phyloP scores from a whole-genome alignment of 2,113 vertebrate species.

The Phalacrocorax brasilianus region DNA sequence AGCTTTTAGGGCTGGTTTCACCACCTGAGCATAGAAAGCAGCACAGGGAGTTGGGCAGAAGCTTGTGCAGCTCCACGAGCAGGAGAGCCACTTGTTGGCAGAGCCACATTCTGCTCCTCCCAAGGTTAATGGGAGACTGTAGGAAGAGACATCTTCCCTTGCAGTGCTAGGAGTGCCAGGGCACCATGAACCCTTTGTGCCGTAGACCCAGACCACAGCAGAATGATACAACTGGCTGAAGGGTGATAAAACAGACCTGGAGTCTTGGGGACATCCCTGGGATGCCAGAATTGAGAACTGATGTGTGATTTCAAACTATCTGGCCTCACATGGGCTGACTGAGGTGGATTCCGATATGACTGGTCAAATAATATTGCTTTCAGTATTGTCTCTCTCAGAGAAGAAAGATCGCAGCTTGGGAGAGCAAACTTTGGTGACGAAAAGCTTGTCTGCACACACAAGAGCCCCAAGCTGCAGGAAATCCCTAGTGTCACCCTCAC shows the following conservation, averaged over 20 bases:
- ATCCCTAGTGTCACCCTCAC: not conserved
- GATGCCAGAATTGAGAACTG: not conserved
- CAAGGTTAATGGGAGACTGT: not conserved
- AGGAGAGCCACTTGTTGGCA: not conserved
- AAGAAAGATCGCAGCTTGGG: not conserved
- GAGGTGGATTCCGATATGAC: not conserved
- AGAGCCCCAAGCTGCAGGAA: rapidly evolving
- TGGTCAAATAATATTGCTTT: not conserved
- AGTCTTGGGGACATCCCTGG: not conserved
- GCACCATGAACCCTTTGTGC: not conserved
- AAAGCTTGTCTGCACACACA: not conserved
- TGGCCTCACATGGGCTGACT: not conserved
- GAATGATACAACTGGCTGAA: not conserved
- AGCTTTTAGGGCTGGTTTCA: not conserved
- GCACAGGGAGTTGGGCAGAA: not conserved
- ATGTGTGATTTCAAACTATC: not conserved
- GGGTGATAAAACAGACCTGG: not conserved
- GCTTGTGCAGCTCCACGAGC: not conserved
- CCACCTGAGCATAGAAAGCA: not conserved
- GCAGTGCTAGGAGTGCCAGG: not conserved
- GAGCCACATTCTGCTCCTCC: not conserved
- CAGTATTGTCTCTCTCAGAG: not conserved
- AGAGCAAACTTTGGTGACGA: not conserved
- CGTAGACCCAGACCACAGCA: not conserved
- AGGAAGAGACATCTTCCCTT: not conserved